Base-by-base conservation (phyloP, 2,797 vertebrate genomes). In the Bovichtus variegatus region DNA sequence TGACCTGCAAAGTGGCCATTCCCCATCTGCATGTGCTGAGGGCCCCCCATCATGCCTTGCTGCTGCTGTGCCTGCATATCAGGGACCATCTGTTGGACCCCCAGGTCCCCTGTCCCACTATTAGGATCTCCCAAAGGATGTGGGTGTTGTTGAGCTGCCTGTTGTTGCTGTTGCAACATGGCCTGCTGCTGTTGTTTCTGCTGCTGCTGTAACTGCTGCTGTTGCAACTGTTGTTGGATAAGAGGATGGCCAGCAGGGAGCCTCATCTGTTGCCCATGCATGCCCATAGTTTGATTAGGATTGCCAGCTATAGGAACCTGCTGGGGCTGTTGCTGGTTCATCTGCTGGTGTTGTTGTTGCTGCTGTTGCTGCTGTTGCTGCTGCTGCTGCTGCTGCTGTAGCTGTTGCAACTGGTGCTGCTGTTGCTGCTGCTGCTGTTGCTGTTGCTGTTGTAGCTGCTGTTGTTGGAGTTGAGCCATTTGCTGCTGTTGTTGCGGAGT, bases 1-100 rank as follows among this genome's bases (percentile, higher is more conserved):
- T 98, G 98, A 74, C 96, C 95, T 68, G 96, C 89, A 94, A 99
- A 99, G 89, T 98, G 98, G 60, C 97, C 97, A 90, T 97, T 97
- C 92, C 98, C 97, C 87, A 97, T 95, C 90, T 98, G 97, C 94
- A 99, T 95, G 53, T 99, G 97, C 77, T 97, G 97, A 75, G 97
- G 92, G 6, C 89, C 92, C 21, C 87, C 93, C 82, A 98, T 96
- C 95, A 99, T 96, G 84, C 95, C 96, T 80, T 95, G 95, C 87
- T 96, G 93, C 65, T 95, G 95, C 86, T 97, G 98, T 83, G 95
- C 96, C 87, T 96, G 96, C 92, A 99, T 96, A 53, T 99, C 98
- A 61, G 98, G 96, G 78, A 98, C 94, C 95, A 99, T 97, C 83
- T 98, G 97, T 34, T 95, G 94, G 78, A 98, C 93, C 62, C 84